These are phyloP conservation scores for Diphyllodes magnificus DNA, from an alignment of 2,113 vertebrate species.

Conservation along the genomic window DNA sequence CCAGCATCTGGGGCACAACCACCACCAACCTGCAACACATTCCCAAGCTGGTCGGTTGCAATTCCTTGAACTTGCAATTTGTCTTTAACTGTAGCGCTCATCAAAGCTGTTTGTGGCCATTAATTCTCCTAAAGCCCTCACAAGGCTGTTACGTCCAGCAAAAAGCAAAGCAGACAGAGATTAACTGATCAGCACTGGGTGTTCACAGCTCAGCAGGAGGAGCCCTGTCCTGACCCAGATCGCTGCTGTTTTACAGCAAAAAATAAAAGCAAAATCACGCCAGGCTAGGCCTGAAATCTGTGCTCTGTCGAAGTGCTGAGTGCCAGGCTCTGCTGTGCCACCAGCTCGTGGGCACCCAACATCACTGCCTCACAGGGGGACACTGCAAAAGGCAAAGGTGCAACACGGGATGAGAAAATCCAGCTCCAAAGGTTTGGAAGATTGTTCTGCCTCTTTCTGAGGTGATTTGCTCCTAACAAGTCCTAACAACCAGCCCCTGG, in stretches of 20 bases:
- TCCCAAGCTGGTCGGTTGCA: neutral
- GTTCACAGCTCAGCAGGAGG: neutral
- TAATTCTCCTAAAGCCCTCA: neutral
- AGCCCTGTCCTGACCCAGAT: neutral
- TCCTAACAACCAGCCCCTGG: neutral
- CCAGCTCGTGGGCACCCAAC: fast-evolving
- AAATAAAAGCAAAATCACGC: neutral
- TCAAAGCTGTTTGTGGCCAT: neutral
- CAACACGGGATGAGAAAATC: neutral
- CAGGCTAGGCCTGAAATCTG: neutral
- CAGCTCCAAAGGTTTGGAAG: neutral
- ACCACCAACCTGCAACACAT: neutral
- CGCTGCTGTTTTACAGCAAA: neutral
- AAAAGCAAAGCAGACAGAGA: neutral
- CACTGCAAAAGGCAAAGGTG: neutral
- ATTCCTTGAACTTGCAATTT: neutral
- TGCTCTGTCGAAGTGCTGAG: neutral
- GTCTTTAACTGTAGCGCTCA: neutral
- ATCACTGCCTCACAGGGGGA: neutral
- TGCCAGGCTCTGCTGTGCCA: neutral
- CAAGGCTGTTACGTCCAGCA: neutral
- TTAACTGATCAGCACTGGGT: neutral
- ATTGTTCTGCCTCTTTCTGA: fast-evolving
- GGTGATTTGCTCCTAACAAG: neutral
- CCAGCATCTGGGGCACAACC: neutral